Evolutionary conservation across 1,140 invertebrate species (phyloP).

Genomic region (Conus betulinus): DNA sequence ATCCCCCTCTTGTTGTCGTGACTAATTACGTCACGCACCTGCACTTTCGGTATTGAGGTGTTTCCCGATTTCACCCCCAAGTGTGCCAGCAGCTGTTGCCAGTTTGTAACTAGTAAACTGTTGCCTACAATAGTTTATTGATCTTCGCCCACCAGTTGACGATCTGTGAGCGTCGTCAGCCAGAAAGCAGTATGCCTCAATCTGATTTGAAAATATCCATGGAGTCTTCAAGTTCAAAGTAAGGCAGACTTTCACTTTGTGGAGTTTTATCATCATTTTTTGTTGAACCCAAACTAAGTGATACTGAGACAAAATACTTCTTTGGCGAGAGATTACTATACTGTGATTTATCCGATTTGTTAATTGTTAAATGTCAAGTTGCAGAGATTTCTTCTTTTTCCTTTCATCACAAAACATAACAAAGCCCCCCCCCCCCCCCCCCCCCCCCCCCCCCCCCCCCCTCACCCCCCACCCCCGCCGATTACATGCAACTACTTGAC

Average conservation of each 20-base stretch:
- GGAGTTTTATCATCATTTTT: too few species aligned
- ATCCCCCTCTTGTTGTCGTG: background rate
- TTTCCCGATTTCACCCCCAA: background rate
- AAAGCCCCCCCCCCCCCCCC: too few species aligned
- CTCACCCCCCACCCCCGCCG: too few species aligned
- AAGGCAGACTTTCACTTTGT: background rate
- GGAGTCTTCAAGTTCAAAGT: background rate
- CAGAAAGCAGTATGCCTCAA: background rate
- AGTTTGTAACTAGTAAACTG: background rate
- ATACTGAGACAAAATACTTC: too few species aligned
- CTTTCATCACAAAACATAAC: too few species aligned
- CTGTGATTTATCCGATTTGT: too few species aligned
- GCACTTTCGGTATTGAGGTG: background rate
- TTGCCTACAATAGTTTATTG: background rate
- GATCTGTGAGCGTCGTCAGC: background rate
- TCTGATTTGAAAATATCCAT: background rate
- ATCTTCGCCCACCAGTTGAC: background rate
- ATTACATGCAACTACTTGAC: too few species aligned
- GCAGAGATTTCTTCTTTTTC: too few species aligned
- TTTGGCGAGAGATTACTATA: too few species aligned
- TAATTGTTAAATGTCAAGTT: too few species aligned
- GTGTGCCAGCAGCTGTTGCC: background rate
- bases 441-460: too few species aligned
- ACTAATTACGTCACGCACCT: background rate
- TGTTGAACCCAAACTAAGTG: too few species aligned